phyloP scores from a whole-genome alignment of 2,888 invertebrate genomes.

The Drosophila basisetae region DNA sequence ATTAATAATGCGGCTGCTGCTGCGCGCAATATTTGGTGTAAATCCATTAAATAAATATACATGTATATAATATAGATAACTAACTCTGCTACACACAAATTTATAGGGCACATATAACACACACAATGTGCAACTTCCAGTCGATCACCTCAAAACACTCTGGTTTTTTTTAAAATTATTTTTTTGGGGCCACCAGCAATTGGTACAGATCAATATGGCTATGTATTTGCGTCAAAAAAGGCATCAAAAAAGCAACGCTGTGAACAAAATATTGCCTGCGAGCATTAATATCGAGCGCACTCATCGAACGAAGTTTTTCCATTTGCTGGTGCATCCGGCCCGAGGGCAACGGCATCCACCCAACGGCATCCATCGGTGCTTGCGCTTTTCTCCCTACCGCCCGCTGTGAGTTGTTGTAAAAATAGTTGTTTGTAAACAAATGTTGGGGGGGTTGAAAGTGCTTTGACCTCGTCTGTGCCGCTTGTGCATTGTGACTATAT shows the following conservation, averaged over 20 bases:
- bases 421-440: slow-evolving; percentile 58
- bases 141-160: neutral
- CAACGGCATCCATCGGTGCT: slow-evolving; percentile 44
- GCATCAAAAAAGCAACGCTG: slow-evolving; percentile 14
- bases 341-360: slow-evolving; percentile 57
- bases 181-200: slow-evolving; percentile 2
- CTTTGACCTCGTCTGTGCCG: slow-evolving; percentile 58
- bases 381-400: slow-evolving; percentile 1
- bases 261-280: slow-evolving; percentile 18
- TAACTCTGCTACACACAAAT: neutral
- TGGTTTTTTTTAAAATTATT: neutral
- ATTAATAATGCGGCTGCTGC: slow-evolving; percentile 43
- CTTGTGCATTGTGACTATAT: slow-evolving; percentile 24
- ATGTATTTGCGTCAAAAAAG: slow-evolving; percentile 35
- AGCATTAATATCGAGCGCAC: slow-evolving; percentile 28
- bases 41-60: neutral
- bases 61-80: neutral
- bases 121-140: neutral
- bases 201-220: slow-evolving; percentile 19
- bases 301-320: slow-evolving; percentile 29
- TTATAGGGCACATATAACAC: neutral
- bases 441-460: slow-evolving; percentile 49
- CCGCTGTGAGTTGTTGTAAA: slow-evolving; percentile 35
- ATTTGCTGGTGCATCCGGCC: slow-evolving; percentile 41
- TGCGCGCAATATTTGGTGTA: neutral